Evolutionary conservation across 2,888 invertebrate species (phyloP).

Genomic region (Amaurobius ferox): DNA sequence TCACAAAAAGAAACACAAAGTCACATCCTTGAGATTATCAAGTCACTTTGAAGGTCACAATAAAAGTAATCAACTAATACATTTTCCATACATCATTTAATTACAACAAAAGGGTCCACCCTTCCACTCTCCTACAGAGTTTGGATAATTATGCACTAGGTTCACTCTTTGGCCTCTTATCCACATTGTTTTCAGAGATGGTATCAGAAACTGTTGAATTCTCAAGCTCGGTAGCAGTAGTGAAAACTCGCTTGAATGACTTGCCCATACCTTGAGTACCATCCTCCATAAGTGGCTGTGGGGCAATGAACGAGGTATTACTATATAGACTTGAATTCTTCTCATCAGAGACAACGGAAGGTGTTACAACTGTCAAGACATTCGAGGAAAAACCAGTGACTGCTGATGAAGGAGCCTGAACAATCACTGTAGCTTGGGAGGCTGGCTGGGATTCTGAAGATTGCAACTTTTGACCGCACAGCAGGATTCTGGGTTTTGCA

Average conservation of each 20-base stretch:
- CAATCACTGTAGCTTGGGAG: slow-evolving; percentile 64
- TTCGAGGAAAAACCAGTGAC: slow-evolving; percentile 34
- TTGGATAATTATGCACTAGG: slow-evolving; percentile 30
- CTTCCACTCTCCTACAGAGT: not conserved
- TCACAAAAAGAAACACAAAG: slow-evolving; percentile 26
- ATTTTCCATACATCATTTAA: slow-evolving; percentile 20
- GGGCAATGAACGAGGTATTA: slow-evolving; percentile 56
- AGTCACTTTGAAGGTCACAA: slow-evolving; percentile 41
- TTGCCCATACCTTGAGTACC: slow-evolving; percentile 42
- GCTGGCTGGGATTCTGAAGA: slow-evolving; percentile 35
- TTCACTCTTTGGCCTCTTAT: slow-evolving; percentile 61
- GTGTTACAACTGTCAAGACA: slow-evolving; percentile 55
- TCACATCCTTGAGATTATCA: slow-evolving; percentile 27
- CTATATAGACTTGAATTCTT: slow-evolving; percentile 38
- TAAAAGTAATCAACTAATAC: slow-evolving; percentile 41
- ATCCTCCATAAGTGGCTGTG: slow-evolving; percentile 43
- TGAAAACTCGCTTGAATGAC: slow-evolving; percentile 39
- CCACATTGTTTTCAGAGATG: slow-evolving; percentile 34
- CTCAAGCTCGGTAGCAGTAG: slow-evolving; percentile 38
- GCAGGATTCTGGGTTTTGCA: slow-evolving; percentile 46
- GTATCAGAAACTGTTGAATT: slow-evolving; percentile 28
- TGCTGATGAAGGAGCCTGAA: slow-evolving; percentile 55
- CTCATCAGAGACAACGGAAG: slow-evolving; percentile 1
- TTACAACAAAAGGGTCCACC: slow-evolving; percentile 1
- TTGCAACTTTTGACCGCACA: slow-evolving; percentile 51